A percentile compares a stretch with the other conserved stretches of the same genome.
Evolutionary conservation across 2,113 vertebrate genomes (phyloP).

Genomic region (Gymnobelideus leadbeateri): DNA sequence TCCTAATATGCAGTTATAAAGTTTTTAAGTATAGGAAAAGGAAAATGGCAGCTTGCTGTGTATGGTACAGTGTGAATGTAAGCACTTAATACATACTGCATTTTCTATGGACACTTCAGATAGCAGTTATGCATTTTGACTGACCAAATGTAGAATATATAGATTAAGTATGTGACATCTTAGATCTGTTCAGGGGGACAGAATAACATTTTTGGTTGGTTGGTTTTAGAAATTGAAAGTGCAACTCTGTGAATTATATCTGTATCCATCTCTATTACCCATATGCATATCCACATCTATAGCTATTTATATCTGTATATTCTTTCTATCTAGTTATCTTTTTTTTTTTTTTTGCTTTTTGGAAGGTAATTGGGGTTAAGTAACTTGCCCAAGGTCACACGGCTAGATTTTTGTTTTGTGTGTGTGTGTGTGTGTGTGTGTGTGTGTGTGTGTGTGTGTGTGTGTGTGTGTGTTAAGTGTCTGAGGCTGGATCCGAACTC

Average conservation of each 20-base stretch:
- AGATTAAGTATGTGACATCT: not conserved
- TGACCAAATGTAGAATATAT: not conserved
- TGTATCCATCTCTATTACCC: not conserved
- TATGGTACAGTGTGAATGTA: not conserved
- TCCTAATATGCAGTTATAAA: slow-evolving; percentile 12
- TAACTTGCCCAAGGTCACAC: no score
- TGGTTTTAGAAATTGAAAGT: not conserved
- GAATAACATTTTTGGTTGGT: not conserved
- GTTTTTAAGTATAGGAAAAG: not conserved
- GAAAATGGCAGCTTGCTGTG: not conserved
- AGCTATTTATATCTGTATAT: not conserved
- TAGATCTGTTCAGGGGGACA: not conserved
- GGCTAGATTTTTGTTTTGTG: no score
- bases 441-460: no score
- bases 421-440: no score
- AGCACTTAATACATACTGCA: not conserved
- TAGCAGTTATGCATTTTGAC: not conserved
- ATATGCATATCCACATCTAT: not conserved
- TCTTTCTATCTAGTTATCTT: not conserved
- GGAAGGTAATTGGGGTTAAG: no score
- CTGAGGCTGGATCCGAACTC: no score
- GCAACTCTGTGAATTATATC: not conserved
- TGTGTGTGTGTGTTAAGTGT: no score
- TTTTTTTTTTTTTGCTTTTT: no score
- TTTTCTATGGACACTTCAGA: not conserved